These are phyloP conservation scores for Orgyia antiqua DNA, from an alignment of 2,888 invertebrate genomes.

Conservation along the genomic window DNA sequence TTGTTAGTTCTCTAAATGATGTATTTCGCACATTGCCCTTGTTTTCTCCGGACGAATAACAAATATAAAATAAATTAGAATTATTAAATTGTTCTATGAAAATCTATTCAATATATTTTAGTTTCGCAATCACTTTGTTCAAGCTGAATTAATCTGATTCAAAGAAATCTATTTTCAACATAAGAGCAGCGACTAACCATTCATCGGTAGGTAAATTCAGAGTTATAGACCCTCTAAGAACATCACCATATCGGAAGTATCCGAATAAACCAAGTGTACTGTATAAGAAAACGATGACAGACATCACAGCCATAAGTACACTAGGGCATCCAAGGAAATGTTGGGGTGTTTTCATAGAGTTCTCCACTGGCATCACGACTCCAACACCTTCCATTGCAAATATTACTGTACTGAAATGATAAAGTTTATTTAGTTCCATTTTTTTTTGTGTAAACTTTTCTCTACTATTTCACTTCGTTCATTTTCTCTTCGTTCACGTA, in stretches of 20 bases:
- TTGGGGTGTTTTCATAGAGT: constrained; percentile 90
- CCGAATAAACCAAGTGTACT: constrained; percentile 92
- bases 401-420: constrained; percentile 86
- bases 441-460: too few relatives aligned
- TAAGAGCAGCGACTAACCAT: constrained; percentile 80
- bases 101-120: too few relatives aligned
- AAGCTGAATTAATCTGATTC: too few relatives aligned
- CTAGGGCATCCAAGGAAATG: constrained; percentile 89
- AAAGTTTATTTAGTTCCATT: neutral
- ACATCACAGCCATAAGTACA: constrained; percentile 91
- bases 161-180: too few relatives aligned
- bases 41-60: too few relatives aligned
- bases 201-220: constrained; percentile 86
- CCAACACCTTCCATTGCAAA: constrained; percentile 99
- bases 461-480: too few relatives aligned
- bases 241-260: constrained; percentile 89
- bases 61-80: too few relatives aligned
- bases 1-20: too few relatives aligned
- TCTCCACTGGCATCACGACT: constrained; percentile 94
- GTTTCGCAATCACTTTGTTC: too few relatives aligned
- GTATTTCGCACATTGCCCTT: too few relatives aligned
- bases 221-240: constrained; percentile 86
- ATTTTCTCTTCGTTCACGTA: too few relatives aligned
- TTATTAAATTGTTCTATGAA: too few relatives aligned
- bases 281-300: constrained; percentile 87